Evolutionary conservation across 1,140 invertebrate genomes (phyloP).

Genomic region (Venturia canescens): DNA sequence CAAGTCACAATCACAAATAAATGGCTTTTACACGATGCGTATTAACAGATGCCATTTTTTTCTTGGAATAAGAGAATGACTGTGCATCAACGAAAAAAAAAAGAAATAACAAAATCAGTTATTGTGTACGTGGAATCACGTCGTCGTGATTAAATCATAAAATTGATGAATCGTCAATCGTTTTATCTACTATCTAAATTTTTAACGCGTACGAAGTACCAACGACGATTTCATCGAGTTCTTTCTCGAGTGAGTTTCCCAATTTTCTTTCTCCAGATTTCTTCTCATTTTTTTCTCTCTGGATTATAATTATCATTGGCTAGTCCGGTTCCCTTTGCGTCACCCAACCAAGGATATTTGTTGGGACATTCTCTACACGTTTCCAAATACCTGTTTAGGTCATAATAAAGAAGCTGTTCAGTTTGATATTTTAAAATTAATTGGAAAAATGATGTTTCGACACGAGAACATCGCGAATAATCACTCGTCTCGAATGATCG

Average conservation of each 20-base stretch:
- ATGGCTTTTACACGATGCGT: neutral
- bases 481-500: neutral
- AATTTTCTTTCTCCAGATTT: conserved; percentile 33
- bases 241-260: conserved; percentile 5
- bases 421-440: too few relatives aligned
- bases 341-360: conserved; percentile 91
- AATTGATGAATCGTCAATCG: too few relatives aligned
- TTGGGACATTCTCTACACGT: conserved; percentile 92
- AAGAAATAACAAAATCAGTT: neutral
- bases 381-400: conserved; percentile 85
- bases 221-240: neutral
- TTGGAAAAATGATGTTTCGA: neutral
- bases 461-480: neutral
- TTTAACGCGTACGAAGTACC: neutral
- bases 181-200: neutral
- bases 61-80: neutral
- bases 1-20: conserved; percentile 13
- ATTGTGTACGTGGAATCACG: neutral
- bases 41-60: neutral
- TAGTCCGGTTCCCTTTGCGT: conserved; percentile 89
- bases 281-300: conserved; percentile 69
- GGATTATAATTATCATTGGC: conserved; percentile 89
- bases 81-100: neutral
- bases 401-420: conserved; percentile 49
- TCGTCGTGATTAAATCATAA: neutral